A percentile compares a stretch with the other conserved stretches of the same genome.
Conservation (phyloP, 2,113 vertebrate genomes). For the Sterrhoptilus dennistouni region DNA sequence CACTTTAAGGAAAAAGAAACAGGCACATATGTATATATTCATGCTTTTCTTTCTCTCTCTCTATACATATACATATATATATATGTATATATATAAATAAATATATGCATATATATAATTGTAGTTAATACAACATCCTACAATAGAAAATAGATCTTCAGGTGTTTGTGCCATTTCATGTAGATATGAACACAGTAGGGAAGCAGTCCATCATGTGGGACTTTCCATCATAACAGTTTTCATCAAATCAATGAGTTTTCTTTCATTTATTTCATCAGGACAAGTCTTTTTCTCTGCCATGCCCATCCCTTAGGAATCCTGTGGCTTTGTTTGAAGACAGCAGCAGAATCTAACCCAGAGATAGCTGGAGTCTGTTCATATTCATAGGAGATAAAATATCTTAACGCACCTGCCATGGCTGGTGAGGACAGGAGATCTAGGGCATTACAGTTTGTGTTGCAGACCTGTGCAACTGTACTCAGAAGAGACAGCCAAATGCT, state of each 20-base stretch:
- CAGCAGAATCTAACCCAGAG: neutral
- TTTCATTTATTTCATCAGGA: neutral
- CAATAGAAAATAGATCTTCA: neutral
- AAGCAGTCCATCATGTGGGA: neutral
- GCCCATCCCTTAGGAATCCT: neutral
- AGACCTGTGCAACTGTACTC: neutral
- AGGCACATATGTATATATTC: accelerated
- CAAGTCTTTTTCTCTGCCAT: neutral
- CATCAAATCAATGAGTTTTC: neutral
- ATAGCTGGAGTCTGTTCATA: neutral
- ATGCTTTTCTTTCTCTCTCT: neutral
- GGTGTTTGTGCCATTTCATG: neutral
- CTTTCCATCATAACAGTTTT: neutral
- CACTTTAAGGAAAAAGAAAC: neutral
- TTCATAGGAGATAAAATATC: neutral
- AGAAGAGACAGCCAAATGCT: neutral
- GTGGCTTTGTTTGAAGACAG: neutral
- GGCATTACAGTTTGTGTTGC: neutral
- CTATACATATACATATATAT: neutral
- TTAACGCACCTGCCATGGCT: neutral
- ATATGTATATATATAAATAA: neutral
- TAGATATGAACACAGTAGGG: neutral
- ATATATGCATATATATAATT: neutral
- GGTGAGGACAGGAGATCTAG: neutral
- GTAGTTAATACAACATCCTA: neutral